Conservation (phyloP, 1,140 invertebrate genomes). For the Apolygus lucorum region DNA sequence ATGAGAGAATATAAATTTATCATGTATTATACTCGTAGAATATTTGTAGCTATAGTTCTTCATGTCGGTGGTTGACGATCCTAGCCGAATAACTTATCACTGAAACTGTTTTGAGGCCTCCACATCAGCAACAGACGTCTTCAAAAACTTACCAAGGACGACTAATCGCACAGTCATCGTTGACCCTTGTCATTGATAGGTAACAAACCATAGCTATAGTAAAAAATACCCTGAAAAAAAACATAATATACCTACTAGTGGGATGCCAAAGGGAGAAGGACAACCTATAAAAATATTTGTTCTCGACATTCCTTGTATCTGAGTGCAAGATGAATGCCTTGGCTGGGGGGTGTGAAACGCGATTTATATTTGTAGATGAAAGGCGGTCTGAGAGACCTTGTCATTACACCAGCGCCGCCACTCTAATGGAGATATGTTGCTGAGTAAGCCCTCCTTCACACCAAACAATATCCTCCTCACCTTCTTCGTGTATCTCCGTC, state of each 20-base stretch:
- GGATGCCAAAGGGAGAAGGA: neutral
- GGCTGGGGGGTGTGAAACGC: constrained; percentile 1
- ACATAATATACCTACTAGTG: neutral
- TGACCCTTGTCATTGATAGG: neutral
- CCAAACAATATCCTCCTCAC: constrained; percentile 7
- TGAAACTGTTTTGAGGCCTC: too few species aligned
- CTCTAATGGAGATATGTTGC: constrained; percentile 15
- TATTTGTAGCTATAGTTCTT: too few species aligned
- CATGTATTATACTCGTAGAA: too few species aligned
- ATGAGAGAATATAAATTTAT: too few species aligned
- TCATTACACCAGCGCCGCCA: constrained; percentile 7
- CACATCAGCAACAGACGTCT: too few species aligned
- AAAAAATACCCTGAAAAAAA: neutral
- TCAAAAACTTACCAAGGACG: neutral
- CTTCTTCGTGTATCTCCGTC: neutral
- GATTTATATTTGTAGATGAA: constrained; percentile 17
- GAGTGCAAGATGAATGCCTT: neutral
- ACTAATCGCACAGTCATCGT: neutral
- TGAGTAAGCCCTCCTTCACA: constrained; percentile 10
- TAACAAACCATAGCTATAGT: neutral
- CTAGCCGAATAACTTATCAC: too few species aligned
- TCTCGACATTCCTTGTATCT: neutral
- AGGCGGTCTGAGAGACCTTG: constrained; percentile 1
- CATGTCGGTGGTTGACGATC: too few species aligned
- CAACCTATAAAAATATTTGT: constrained; percentile 5